These are phyloP conservation scores for Trichonephila clavipes DNA, from an alignment of 1,140 invertebrate genomes.

Conservation along the genomic window DNA sequence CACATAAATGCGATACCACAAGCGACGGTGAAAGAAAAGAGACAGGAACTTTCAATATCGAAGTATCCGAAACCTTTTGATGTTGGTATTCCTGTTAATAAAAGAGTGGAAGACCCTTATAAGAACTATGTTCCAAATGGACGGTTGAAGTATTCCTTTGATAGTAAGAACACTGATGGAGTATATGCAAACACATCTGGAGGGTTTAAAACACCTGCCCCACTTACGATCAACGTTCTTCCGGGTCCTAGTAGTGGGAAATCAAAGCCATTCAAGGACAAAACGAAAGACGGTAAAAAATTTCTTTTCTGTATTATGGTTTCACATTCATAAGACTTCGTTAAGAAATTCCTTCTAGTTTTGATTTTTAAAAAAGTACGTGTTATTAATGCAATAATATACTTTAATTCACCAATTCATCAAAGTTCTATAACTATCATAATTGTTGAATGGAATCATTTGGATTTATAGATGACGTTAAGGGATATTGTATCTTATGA, in stretches of 20 bases:
- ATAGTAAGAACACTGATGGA: conserved; percentile 28
- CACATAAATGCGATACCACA: conserved; percentile 6
- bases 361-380: no score
- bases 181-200: conserved; percentile 52
- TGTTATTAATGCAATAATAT: no score
- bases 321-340: no score
- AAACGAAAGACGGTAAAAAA: conserved; percentile 20
- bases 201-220: neutral
- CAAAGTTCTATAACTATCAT: no score
- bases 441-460: no score
- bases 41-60: neutral
- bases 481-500: no score
- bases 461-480: no score
- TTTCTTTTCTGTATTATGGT: no score
- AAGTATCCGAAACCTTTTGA: conserved; percentile 5
- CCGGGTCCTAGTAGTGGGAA: conserved; percentile 13
- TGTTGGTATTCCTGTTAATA: neutral
- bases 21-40: neutral
- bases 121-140: conserved; percentile 53
- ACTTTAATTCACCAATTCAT: no score
- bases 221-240: conserved; percentile 48
- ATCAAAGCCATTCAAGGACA: neutral
- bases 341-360: no score
- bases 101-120: neutral
- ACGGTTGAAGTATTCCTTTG: conserved; percentile 61